Base-by-base conservation (phyloP, 2,113 vertebrate species). In the Sylvilagus bachmani region DNA sequence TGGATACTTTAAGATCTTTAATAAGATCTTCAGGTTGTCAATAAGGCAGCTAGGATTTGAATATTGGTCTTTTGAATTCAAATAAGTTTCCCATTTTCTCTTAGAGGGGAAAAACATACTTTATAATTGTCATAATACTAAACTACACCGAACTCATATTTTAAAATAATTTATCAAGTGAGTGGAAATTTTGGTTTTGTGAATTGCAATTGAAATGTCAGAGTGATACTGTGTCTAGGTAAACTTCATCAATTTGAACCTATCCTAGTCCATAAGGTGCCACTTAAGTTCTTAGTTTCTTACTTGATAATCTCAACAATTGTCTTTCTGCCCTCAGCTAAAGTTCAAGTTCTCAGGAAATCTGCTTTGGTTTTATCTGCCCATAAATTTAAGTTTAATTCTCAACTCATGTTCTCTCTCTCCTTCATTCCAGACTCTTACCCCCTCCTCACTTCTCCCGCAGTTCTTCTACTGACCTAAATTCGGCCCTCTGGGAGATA, bases 401-500 rank as follows among this genome's bases (percentile, higher is more conserved):
- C n/a, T 95, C 62, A 77, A 55, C 1, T 92, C 36, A 4, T 82
- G 13, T 21, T 96, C 31, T 64, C 49, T 79, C 11, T n/a, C 58
- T 88, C 6, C 53, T 66, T n/a, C 38, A 49, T 55, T 80, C 31
- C 49, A 62, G 22, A 4, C 25, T 70, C 3, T 11, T 27, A 19
- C 33, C 44, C 25, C 3, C 38, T 58, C 6, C 25, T 80, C 7
- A 2, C 16, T 27, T 29, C 33, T 33, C 25, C 3, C 33, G 13
- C 36, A 14, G 24, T 58, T 53, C 38, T 89, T 92, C 69, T 51
- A 83, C 78, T 92, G 90, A 95, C 83, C 95, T 81, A 93, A 93
- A 95, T 96, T 91, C 66, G 85, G 19, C 29, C 88, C 85, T 71
- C 19, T 88, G 88, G 78, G 90, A 96, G 88, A 96, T 90, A 78